These are phyloP conservation scores for Saccopteryx leptura DNA, from an alignment of 2,113 vertebrate species.

Conservation along the genomic window DNA sequence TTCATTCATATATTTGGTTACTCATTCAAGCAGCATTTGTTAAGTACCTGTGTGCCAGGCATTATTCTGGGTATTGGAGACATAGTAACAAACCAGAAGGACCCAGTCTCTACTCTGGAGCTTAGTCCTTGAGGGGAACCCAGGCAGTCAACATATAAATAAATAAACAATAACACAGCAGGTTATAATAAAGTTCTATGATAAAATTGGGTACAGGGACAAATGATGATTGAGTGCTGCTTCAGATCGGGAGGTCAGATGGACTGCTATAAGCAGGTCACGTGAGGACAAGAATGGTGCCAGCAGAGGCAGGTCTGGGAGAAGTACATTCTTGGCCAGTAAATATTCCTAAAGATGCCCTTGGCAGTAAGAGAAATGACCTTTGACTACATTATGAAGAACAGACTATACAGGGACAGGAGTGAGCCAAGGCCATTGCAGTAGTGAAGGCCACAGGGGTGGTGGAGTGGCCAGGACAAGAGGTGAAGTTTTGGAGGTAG, in stretches of 20 bases:
- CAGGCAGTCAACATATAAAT: not conserved
- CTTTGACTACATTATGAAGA: not conserved
- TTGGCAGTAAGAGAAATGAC: not conserved
- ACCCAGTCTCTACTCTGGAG: not conserved
- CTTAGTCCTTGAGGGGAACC: not conserved
- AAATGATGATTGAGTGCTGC: fast-evolving
- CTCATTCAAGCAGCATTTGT: not conserved
- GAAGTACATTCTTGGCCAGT: no score
- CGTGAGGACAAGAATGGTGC: not conserved
- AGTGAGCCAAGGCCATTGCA: fast-evolving
- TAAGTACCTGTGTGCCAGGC: not conserved
- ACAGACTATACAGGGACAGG: not conserved
- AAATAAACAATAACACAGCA: not conserved
- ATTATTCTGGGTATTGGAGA: not conserved
- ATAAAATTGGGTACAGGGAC: not conserved
- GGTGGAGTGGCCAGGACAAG: not conserved
- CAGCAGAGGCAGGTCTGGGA: no score
- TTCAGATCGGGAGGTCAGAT: not conserved
- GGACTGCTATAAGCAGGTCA: fast-evolving
- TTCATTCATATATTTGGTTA: not conserved
- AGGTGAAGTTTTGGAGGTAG: not conserved
- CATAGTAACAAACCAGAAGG: not conserved
- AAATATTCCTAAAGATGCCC: not conserved
- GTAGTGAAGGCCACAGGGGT: not conserved
- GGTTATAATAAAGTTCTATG: not conserved